Evolutionary conservation across 2,888 invertebrate genomes (phyloP), one percentile per base, ranked within the genome.

Genomic region (Augiades crinisus): DNA sequence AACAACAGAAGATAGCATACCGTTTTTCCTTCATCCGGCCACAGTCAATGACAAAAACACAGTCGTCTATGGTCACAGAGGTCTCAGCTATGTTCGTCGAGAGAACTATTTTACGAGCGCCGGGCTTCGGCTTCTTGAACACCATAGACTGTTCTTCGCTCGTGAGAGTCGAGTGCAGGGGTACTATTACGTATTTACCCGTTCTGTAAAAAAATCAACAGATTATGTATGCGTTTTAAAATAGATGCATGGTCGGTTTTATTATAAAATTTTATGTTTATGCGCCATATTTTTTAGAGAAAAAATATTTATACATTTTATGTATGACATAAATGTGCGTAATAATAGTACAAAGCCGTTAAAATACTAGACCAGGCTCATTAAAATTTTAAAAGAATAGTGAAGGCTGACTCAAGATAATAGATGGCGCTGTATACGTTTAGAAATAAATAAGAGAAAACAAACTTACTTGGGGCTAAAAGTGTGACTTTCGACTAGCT

Each of bases 81-180:
- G 98, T 98, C 87, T 99, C 98, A 0, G 98, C 98, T 56, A 99
- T 95, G 72, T 99, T 98, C 0, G 98, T 99, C 2, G 94, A 93
- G 0, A 98, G 84, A 0, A 97, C 95, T 54, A 98, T 96, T 91
- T 98, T 98, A 24, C 98, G 90, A 13, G 92, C 92, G 0, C 95
- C 95, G 0, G 86, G 75, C 22, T 92, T 92, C 0, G 95, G 92
- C 61, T 93, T 94, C 65, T 92, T 93, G 70, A 91, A 92, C 14
- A 97, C 95, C 31, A 92, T 76, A 0, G 93, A 86, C 77, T 98
- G 98, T 63, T 97, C 97, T 67, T 96, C 95, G 59, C 94, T 95
- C 0, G 96, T 94, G 19, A 98, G 82, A 0, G 95, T 92, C 0
- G 97, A 97, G 78, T 98, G 98, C 3, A 98, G 88, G 0, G 97